Percentiles rank a stretch among this genome's conserved stretches.
Evolutionary conservation across 2,888 invertebrate genomes (phyloP).

Genomic region (Caenorhabditis macrosperma): DNA sequence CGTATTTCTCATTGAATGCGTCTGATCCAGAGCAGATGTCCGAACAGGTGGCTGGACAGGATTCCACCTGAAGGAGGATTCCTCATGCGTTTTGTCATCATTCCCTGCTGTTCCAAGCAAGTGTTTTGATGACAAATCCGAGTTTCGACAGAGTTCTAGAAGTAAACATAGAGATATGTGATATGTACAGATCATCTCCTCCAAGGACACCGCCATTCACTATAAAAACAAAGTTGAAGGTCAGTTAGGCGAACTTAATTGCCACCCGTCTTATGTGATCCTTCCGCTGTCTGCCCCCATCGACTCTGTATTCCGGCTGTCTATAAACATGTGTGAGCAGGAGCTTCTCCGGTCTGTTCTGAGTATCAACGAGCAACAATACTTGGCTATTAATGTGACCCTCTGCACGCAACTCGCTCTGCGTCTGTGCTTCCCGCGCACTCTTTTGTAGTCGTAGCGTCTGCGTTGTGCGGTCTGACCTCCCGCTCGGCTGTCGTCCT

Average conservation of each 20-base stretch:
- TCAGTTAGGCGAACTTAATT: constrained; percentile 1
- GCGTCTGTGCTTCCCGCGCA: constrained; percentile 23
- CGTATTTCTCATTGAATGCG: neutral
- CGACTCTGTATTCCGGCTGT: constrained; percentile 7
- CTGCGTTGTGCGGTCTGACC: constrained; percentile 48
- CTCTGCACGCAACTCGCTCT: constrained; percentile 53
- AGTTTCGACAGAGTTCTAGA: neutral
- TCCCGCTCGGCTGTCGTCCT: constrained; percentile 53
- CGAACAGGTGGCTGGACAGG: constrained; percentile 29
- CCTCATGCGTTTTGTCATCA: constrained; percentile 14
- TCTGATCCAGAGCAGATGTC: constrained; percentile 1
- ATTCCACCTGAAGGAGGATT: neutral
- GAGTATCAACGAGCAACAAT: constrained; percentile 60
- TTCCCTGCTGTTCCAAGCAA: constrained; percentile 4
- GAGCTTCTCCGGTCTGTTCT: constrained; percentile 45
- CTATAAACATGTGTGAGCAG: constrained; percentile 54
- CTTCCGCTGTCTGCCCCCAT: neutral
- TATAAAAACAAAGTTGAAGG: constrained; percentile 42
- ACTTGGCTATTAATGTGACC: constrained; percentile 62
- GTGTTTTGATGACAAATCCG: constrained; percentile 25
- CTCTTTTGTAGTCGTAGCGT: constrained; percentile 39
- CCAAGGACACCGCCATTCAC: neutral
- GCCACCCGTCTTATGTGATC: constrained; percentile 4
- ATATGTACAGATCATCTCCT: constrained; percentile 10
- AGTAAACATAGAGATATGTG: constrained; percentile 19